These are phyloP conservation scores for Lamproptera curius DNA, from an alignment of 2,888 invertebrate species.

Conservation along the genomic window DNA sequence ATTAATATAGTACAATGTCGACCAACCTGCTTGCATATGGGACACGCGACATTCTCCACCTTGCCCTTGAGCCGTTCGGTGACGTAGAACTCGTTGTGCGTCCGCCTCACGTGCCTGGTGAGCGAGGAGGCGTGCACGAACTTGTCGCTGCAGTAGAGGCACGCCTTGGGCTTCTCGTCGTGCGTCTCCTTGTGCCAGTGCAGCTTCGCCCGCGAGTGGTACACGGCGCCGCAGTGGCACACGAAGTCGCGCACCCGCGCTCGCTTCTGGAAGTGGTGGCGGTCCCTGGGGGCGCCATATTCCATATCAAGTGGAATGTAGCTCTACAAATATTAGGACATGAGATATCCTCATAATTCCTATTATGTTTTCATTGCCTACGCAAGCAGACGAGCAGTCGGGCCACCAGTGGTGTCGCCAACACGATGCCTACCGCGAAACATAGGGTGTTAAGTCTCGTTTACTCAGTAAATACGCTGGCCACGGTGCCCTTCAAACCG, in stretches of 20 bases:
- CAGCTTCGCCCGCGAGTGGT: slow-evolving; percentile 90
- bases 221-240: slow-evolving; percentile 88
- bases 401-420: no score
- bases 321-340: no score
- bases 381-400: no score
- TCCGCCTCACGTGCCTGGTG: slow-evolving; percentile 88
- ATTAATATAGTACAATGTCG: no score
- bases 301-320: no score
- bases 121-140: slow-evolving; percentile 91
- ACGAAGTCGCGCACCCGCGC: slow-evolving; percentile 83
- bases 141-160: slow-evolving; percentile 90
- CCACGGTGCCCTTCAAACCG: no score
- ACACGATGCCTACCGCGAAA: no score
- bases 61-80: slow-evolving; percentile 80
- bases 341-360: no score
- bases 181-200: slow-evolving; percentile 93
- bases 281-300: no score
- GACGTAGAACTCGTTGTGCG: slow-evolving; percentile 87
- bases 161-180: slow-evolving; percentile 88
- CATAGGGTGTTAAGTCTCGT: no score
- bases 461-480: no score
- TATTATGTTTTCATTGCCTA: no score
- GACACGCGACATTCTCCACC: slow-evolving; percentile 86
- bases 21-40: slow-evolving; percentile 81
- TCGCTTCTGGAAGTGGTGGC: slow-evolving; percentile 86